A percentile compares a stretch with the other conserved stretches of the same genome.
Conservation (phyloP, 1,140 invertebrate species). For the Drosophila fuyamai region DNA sequence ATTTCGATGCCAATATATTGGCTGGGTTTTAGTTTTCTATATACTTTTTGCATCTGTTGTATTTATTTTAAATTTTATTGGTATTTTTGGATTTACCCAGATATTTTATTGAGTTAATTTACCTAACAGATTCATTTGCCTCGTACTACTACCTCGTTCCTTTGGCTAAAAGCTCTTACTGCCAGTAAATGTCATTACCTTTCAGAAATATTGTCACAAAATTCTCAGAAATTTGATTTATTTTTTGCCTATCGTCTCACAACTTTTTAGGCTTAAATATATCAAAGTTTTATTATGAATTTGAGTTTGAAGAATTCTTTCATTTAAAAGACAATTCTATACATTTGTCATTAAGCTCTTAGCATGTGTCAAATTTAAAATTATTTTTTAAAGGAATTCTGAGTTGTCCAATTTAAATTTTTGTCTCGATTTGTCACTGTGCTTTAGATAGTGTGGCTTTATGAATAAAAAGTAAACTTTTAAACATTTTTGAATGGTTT, state of each 20-base stretch:
- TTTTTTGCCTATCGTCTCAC: constrained; percentile 7
- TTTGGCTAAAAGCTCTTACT: neutral
- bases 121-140: neutral
- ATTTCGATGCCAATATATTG: constrained; percentile 26
- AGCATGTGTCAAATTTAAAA: neutral
- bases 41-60: neutral
- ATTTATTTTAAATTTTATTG: constrained; percentile 24
- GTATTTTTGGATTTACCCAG: too few species aligned
- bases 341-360: constrained; percentile 5
- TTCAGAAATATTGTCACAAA: neutral
- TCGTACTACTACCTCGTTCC: neutral
- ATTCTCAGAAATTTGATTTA: constrained; percentile 6
- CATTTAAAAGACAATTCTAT: neutral
- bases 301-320: neutral
- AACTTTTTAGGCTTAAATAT: constrained; percentile 10
- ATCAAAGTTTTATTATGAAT: neutral
- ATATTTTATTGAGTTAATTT: neutral
- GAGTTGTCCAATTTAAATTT: neutral
- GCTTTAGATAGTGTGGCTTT: neutral
- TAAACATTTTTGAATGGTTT: neutral
- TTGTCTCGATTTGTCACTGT: neutral
- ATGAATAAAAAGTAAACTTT: neutral
- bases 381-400: neutral
- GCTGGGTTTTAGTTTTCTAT: neutral
- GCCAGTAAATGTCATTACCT: neutral